phyloP scores from a whole-genome alignment of 2,797 vertebrate genomes.

The Uromys caudimaculatus region DNA sequence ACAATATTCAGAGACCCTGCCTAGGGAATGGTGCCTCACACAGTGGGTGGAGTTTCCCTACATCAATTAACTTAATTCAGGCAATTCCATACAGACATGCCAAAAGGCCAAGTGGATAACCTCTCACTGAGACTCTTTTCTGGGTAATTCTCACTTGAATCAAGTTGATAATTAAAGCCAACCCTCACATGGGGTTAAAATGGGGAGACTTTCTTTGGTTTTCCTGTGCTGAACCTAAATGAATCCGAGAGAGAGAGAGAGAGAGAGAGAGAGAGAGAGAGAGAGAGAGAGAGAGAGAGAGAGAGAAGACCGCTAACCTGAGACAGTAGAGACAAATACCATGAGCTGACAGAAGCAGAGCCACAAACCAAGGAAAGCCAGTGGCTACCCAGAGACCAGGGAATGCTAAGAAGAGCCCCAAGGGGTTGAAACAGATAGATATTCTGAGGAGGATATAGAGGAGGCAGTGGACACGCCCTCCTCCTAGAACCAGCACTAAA shows the following conservation, averaged over 20 bases:
- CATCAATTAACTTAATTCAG: not conserved
- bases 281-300: not conserved
- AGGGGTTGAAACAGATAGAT: not conserved
- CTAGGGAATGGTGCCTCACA: not conserved
- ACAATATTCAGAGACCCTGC: not conserved
- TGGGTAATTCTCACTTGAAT: not conserved
- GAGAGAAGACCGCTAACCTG: not conserved
- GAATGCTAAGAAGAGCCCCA: not conserved
- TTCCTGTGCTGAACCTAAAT: not conserved
- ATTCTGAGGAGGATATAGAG: too few species aligned
- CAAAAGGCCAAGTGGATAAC: not conserved
- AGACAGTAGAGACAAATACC: fast-evolving
- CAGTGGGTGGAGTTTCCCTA: not conserved
- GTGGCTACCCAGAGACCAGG: not conserved
- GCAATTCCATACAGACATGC: not conserved
- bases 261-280: too few species aligned
- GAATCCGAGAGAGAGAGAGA: not conserved
- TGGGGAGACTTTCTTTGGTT: not conserved
- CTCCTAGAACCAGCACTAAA: not conserved
- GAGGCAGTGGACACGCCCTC: not conserved
- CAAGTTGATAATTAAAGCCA: not conserved
- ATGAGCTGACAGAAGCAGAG: not conserved
- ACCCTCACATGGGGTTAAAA: not conserved
- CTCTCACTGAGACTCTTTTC: not conserved
- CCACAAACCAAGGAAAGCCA: not conserved